These are phyloP conservation scores for Cremastobaeus sp. DNA, from an alignment of 2,888 invertebrate genomes.

Conservation along the genomic window DNA sequence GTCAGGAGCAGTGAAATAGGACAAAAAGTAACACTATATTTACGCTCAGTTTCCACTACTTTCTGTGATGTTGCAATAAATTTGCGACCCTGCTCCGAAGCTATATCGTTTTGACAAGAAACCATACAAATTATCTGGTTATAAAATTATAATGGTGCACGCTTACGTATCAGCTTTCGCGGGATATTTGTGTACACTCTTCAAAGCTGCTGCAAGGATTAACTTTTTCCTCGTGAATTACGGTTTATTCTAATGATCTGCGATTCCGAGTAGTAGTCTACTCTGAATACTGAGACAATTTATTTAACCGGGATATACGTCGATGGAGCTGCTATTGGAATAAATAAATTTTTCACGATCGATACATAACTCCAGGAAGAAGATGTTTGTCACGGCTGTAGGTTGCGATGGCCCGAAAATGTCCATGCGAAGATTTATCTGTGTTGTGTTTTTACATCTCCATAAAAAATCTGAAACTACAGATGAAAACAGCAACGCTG, in stretches of 20 bases:
- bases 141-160: conserved; percentile 13
- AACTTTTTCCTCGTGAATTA: too few species aligned
- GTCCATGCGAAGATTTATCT: conserved; percentile 40
- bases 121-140: conserved; percentile 23
- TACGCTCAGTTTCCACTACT: conserved; percentile 28
- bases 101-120: conserved; percentile 33
- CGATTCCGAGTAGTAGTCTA: neutral
- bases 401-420: conserved; percentile 36
- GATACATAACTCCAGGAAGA: conserved; percentile 32
- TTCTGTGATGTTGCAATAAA: conserved; percentile 22
- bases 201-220: too few species aligned
- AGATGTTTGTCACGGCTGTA: conserved; percentile 43
- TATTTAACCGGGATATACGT: conserved; percentile 31
- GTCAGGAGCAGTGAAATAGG: conserved; percentile 31
- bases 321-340: conserved; percentile 14
- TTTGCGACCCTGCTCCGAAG: conserved; percentile 17
- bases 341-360: conserved; percentile 41
- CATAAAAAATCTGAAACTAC: conserved; percentile 18
- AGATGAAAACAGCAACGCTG: neutral
- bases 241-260: too few species aligned
- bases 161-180: too few species aligned
- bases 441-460: conserved; percentile 27
- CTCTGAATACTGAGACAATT: conserved; percentile 12
- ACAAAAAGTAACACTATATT: conserved; percentile 40
- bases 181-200: too few species aligned